phyloP scores from a whole-genome alignment of 1,140 invertebrate species.

The Thaumetopoea pityocampa region DNA sequence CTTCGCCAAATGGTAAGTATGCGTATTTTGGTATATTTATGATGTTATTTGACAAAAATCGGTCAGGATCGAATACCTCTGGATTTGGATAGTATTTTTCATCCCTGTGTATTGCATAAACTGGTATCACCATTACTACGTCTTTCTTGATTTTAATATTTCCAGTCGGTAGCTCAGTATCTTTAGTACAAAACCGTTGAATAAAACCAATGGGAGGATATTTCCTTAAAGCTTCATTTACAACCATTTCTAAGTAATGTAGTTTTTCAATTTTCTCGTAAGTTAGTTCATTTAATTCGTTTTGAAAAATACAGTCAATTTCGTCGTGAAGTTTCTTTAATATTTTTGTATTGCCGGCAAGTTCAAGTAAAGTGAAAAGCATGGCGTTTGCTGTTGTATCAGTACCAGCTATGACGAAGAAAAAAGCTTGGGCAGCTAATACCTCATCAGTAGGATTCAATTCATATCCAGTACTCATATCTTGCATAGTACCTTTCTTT shows the following conservation, averaged over 20 bases:
- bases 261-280: constrained; percentile 61
- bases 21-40: constrained; percentile 65
- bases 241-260: constrained; percentile 72
- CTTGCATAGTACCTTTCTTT: constrained; percentile 28
- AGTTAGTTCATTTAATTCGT: constrained; percentile 39
- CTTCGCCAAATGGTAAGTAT: constrained; percentile 84
- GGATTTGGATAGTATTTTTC: constrained; percentile 76
- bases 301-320: constrained; percentile 49
- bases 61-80: constrained; percentile 78
- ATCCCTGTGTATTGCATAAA: constrained; percentile 79
- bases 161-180: constrained; percentile 63
- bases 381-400: constrained; percentile 67
- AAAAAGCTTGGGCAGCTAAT: constrained; percentile 70
- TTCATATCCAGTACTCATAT: constrained; percentile 26
- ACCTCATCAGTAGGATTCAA: constrained; percentile 50
- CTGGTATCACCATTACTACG: constrained; percentile 71
- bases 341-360: constrained; percentile 56
- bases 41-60: constrained; percentile 73
- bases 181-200: constrained; percentile 53
- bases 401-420: constrained; percentile 77
- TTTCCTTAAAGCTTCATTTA: constrained; percentile 60
- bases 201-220: constrained; percentile 68
- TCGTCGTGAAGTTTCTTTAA: constrained; percentile 60
- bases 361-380: constrained; percentile 51
- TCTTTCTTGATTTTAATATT: constrained; percentile 66